phyloP scores from a whole-genome alignment of 2,888 invertebrate genomes.

The Chymomyza procnemis region DNA sequence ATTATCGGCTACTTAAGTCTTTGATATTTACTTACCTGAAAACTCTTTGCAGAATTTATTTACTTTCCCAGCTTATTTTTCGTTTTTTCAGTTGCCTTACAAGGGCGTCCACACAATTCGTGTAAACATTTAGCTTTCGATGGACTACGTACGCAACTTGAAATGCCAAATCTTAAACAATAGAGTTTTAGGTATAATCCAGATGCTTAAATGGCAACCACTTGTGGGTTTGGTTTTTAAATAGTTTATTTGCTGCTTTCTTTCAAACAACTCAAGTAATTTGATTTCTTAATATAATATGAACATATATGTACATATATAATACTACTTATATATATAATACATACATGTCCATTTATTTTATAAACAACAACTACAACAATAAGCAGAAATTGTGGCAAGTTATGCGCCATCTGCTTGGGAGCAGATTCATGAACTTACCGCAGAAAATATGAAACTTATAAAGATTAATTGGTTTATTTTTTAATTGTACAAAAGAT shows the following conservation, averaged over 20 bases:
- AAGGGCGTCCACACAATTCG: background rate
- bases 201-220: background rate
- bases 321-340: no score
- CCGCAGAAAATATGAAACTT: slow-evolving; percentile 21
- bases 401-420: background rate
- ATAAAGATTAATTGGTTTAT: slow-evolving; percentile 58
- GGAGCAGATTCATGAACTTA: background rate
- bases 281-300: slow-evolving; percentile 26
- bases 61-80: background rate
- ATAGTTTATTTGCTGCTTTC: background rate
- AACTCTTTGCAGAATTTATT: background rate
- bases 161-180: background rate
- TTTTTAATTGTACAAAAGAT: slow-evolving; percentile 25
- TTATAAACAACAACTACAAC: background rate
- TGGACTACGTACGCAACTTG: background rate
- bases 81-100: background rate
- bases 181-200: background rate
- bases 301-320: background rate
- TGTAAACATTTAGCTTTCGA: background rate
- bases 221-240: background rate
- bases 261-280: slow-evolving; percentile 14
- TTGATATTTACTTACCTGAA: background rate
- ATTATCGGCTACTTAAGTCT: background rate
- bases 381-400: background rate
- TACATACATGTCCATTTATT: no score